These are phyloP conservation scores for Drosophila paulistorum DNA, from an alignment of 1,140 invertebrate genomes.

Conservation along the genomic window DNA sequence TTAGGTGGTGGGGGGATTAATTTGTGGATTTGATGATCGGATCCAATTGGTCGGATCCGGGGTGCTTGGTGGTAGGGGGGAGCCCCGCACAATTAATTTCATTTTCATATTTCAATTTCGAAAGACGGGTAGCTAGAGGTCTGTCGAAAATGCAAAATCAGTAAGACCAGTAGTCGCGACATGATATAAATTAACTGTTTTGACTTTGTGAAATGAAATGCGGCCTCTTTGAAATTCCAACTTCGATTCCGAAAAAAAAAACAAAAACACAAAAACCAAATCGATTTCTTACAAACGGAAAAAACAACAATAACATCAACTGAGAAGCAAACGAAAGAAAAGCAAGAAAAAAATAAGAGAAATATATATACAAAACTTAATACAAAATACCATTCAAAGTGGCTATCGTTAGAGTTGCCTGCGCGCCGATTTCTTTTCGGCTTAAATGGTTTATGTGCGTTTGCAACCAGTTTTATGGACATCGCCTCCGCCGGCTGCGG, in stretches of 20 bases:
- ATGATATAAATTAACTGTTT: constrained; percentile 83
- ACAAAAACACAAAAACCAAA: constrained; percentile 42
- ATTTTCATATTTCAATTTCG: constrained; percentile 82
- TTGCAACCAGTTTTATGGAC: constrained; percentile 75
- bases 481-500: constrained; percentile 49
- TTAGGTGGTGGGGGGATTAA: constrained; percentile 20
- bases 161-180: constrained; percentile 83
- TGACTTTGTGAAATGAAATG: constrained; percentile 83
- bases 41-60: not conserved
- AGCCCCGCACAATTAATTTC: constrained; percentile 65
- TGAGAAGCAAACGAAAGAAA: constrained; percentile 22
- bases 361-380: constrained; percentile 7
- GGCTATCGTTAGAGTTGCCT: constrained; percentile 60
- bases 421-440: constrained; percentile 75
- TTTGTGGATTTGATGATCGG: no score
- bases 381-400: constrained; percentile 66
- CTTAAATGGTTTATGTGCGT: constrained; percentile 80
- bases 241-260: constrained; percentile 31
- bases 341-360: constrained; percentile 19
- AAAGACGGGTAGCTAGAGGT: constrained; percentile 53
- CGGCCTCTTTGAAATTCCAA: constrained; percentile 76
- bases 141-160: constrained; percentile 81
- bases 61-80: not conserved
- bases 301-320: constrained; percentile 22
- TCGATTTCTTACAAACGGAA: constrained; percentile 61